These are phyloP conservation scores for Cynopterus brachyotis DNA, from an alignment of 2,113 vertebrate species.

Conservation along the genomic window DNA sequence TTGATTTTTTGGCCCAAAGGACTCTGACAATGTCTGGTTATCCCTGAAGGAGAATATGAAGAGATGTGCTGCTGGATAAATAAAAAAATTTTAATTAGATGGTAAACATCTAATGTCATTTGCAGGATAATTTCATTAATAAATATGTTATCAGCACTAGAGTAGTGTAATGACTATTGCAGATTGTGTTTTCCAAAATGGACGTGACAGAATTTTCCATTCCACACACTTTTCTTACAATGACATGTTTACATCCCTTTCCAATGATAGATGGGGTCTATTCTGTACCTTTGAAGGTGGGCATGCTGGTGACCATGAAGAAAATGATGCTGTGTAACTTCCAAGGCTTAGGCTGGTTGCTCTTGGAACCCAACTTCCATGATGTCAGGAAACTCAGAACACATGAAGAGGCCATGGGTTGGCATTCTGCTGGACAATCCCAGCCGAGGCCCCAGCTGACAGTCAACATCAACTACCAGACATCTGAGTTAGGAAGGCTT, in stretches of 20 bases:
- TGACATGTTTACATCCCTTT: background rate
- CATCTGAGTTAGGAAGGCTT: background rate
- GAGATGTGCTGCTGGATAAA: background rate
- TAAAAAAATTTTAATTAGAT: background rate
- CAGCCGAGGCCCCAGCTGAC: background rate
- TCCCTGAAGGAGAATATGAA: background rate
- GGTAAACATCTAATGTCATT: background rate
- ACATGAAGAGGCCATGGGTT: background rate
- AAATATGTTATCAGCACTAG: background rate
- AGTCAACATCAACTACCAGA: background rate
- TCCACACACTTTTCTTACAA: background rate
- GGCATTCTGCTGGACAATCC: background rate
- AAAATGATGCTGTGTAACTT: background rate
- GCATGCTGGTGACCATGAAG: background rate
- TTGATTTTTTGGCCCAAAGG: background rate
- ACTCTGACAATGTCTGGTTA: background rate
- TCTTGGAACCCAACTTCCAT: background rate
- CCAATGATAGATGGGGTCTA: background rate
- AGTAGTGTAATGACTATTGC: background rate
- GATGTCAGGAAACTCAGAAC: background rate
- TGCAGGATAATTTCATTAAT: background rate
- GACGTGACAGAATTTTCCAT: background rate
- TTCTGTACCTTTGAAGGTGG: background rate
- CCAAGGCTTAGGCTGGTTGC: background rate
- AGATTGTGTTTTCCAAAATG: background rate